A percentile compares a stretch with the other conserved stretches of the same genome.
These are phyloP conservation scores for Platichthys stellatus DNA, from an alignment of 2,113 vertebrate genomes.

Conservation along the genomic window DNA sequence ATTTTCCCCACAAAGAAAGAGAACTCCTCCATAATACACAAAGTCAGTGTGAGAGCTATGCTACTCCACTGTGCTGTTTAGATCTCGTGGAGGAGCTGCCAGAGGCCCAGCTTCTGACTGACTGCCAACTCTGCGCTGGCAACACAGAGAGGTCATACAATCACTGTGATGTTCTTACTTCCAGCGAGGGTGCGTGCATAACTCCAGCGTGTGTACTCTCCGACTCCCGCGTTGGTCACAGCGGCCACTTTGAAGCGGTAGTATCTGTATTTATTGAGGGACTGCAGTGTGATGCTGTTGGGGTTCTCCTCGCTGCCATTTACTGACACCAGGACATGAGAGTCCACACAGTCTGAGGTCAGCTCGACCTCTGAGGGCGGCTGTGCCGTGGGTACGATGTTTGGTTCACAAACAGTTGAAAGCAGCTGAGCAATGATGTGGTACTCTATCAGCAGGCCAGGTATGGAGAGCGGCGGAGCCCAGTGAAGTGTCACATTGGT, in stretches of 20 bases:
- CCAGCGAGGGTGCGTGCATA: constrained; percentile 87
- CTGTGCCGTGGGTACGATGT: constrained; percentile 18
- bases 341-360: constrained; percentile 82
- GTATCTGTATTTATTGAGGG: constrained; percentile 89
- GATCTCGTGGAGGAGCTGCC: too few relatives aligned
- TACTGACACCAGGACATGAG: constrained; percentile 77
- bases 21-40: too few relatives aligned
- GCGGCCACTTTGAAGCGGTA: constrained; percentile 92
- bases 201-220: constrained; percentile 88
- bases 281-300: constrained; percentile 83
- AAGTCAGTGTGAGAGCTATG: too few relatives aligned
- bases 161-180: constrained; percentile 83
- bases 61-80: too few relatives aligned
- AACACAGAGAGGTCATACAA: constrained; percentile 21
- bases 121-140: background rate
- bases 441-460: constrained; percentile 91
- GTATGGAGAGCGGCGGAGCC: constrained; percentile 84
- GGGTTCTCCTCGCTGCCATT: constrained; percentile 64
- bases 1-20: too few relatives aligned
- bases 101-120: too few relatives aligned
- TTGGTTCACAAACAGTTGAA: constrained; percentile 77
- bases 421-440: constrained; percentile 86
- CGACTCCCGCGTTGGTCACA: constrained; percentile 90
- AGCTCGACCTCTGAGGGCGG: constrained; percentile 26
- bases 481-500: constrained; percentile 89